Conservation (phyloP, 1,140 invertebrate genomes). For the Drosophila biarmipes region DNA sequence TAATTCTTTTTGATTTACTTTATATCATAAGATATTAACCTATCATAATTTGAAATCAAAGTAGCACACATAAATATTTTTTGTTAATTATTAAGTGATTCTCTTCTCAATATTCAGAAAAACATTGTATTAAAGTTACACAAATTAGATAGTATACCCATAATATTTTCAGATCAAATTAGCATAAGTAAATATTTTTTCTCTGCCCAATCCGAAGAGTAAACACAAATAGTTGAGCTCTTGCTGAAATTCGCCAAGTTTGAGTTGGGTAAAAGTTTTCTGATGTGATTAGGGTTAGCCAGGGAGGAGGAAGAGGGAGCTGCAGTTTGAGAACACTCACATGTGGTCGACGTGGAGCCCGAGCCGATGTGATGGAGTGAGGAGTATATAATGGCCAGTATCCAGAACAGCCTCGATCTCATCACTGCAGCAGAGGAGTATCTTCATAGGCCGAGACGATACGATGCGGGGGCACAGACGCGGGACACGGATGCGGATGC, state of each 20-base stretch:
- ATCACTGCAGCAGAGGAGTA: conserved; percentile 64
- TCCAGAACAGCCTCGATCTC: conserved; percentile 83
- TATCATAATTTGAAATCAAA: too few relatives aligned
- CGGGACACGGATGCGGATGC: not conserved
- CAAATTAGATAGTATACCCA: too few relatives aligned
- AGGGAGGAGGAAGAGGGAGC: not conserved
- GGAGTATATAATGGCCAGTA: conserved; percentile 82
- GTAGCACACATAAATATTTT: not conserved
- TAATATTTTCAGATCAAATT: too few relatives aligned
- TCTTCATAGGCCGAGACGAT: conserved; percentile 7
- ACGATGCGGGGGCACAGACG: conserved; percentile 4
- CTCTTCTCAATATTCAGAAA: too few relatives aligned
- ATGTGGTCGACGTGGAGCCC: conserved; percentile 77
- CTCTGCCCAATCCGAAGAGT: not conserved
- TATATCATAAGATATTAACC: too few relatives aligned
- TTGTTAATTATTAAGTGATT: too few relatives aligned
- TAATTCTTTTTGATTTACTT: too few relatives aligned
- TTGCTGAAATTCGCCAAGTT: not conserved
- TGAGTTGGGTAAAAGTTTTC: conserved; percentile 4
- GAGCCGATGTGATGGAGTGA: conserved; percentile 78
- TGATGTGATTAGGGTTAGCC: not conserved
- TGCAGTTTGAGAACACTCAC: conserved; percentile 46
- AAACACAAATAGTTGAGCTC: not conserved
- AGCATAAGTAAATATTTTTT: not conserved
- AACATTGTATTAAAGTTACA: too few relatives aligned